These are phyloP conservation scores for Urocolius indicus DNA, from an alignment of 2,113 vertebrate genomes.

Conservation along the genomic window DNA sequence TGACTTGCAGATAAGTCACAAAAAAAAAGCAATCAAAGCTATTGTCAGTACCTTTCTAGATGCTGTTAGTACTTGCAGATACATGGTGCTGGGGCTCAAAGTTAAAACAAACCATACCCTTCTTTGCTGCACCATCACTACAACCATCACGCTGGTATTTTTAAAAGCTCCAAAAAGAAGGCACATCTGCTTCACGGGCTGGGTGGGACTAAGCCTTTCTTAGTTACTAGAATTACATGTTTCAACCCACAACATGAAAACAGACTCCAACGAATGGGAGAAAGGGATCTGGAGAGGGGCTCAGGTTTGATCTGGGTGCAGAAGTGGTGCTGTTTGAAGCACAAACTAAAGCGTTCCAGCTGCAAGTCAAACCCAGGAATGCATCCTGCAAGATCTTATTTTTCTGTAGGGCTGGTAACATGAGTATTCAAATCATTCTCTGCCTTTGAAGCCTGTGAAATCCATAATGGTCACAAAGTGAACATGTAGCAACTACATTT, in stretches of 20 bases:
- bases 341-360: conserved; percentile 48
- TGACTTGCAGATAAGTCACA: not conserved
- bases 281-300: conserved; percentile 23
- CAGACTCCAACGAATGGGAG: not conserved
- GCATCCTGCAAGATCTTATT: conserved; percentile 7
- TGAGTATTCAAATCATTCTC: conserved; percentile 23
- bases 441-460: conserved; percentile 66
- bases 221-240: conserved; percentile 33
- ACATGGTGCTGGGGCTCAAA: not conserved
- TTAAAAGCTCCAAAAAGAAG: not conserved
- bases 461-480: conserved; percentile 41
- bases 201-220: conserved; percentile 12
- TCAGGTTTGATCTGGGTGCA: conserved; percentile 30
- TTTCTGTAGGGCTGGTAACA: conserved; percentile 56
- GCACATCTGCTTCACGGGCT: not conserved
- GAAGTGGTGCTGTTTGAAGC: conserved; percentile 20
- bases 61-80: not conserved
- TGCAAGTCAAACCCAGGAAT: conserved; percentile 50
- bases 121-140: not conserved
- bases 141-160: not conserved
- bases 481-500: conserved; percentile 47
- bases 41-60: not conserved
- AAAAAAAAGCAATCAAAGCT: not conserved
- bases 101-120: not conserved
- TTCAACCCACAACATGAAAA: conserved; percentile 22